These are phyloP conservation scores for Pristiophorus japonicus DNA, from an alignment of 2,113 vertebrate species.

Conservation along the genomic window DNA sequence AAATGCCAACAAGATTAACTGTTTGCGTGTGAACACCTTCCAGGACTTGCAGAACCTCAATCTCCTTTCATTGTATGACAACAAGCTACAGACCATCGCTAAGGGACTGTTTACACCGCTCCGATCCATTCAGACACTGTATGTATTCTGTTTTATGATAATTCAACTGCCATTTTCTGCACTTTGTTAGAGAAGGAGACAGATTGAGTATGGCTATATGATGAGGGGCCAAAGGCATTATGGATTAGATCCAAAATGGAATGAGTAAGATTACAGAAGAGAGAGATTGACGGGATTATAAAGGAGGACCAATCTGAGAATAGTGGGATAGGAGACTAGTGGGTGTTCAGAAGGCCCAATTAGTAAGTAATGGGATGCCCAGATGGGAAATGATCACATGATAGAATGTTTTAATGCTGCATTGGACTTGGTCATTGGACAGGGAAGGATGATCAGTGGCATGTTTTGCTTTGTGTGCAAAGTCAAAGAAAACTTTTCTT, in stretches of 20 bases:
- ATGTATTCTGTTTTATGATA: constrained; percentile 53
- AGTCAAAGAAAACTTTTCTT: neutral
- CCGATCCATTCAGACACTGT: constrained; percentile 95
- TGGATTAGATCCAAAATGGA: neutral
- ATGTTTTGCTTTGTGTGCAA: neutral
- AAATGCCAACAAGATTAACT: constrained; percentile 99
- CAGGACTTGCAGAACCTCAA: constrained; percentile 96
- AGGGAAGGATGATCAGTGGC: neutral
- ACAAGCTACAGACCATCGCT: constrained; percentile 95
- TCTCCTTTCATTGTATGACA: constrained; percentile 94
- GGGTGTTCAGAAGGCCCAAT: neutral
- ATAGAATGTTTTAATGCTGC: neutral
- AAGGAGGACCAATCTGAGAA: neutral
- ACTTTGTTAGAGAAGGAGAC: neutral
- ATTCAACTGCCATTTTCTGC: neutral
- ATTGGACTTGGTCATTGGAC: neutral
- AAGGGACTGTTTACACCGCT: constrained; percentile 90
- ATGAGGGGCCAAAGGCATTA: neutral
- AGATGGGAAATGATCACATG: neutral
- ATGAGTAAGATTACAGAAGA: neutral
- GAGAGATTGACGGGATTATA: neutral
- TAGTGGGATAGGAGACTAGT: neutral
- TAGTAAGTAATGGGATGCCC: too few relatives aligned
- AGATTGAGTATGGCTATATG: neutral
- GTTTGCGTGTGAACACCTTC: constrained; percentile 91